Conservation (phyloP, 2,888 invertebrate genomes). For the Deladenus siricidicola region DNA sequence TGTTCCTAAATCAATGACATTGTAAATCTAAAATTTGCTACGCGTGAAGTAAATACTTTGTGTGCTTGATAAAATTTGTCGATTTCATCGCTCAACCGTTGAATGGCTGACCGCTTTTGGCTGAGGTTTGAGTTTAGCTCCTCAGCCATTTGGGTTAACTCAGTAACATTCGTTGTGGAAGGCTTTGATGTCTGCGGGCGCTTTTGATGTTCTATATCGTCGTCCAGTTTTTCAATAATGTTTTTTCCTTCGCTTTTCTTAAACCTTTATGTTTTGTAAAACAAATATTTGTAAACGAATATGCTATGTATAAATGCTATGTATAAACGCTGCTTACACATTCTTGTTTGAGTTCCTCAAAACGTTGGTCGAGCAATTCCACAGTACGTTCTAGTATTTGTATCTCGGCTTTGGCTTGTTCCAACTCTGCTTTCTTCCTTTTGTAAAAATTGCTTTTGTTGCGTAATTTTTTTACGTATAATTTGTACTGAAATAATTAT, state of each 20-base stretch:
- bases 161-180: conserved; percentile 28
- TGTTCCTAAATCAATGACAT: conserved; percentile 17
- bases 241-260: conserved; percentile 44
- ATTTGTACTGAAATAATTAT: conserved; percentile 63
- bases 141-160: conserved; percentile 27
- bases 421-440: conserved; percentile 67
- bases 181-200: conserved; percentile 52
- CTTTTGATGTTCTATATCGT: conserved; percentile 12
- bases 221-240: conserved; percentile 32
- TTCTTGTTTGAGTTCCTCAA: conserved; percentile 59
- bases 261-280: conserved; percentile 10
- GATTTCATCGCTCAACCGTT: conserved; percentile 18
- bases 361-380: conserved; percentile 63
- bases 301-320: neutral
- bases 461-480: conserved; percentile 72
- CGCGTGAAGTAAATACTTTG: conserved; percentile 10
- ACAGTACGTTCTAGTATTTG: conserved; percentile 70
- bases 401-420: conserved; percentile 69
- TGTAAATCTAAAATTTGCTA: neutral
- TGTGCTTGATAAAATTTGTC: conserved; percentile 29
- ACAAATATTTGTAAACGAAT: no score
- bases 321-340: conserved; percentile 56
- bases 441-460: conserved; percentile 75
- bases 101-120: conserved; percentile 14
- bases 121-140: conserved; percentile 22